These are phyloP conservation scores for Lycophotia porphyrea DNA, from an alignment of 2,888 invertebrate species.

Conservation along the genomic window DNA sequence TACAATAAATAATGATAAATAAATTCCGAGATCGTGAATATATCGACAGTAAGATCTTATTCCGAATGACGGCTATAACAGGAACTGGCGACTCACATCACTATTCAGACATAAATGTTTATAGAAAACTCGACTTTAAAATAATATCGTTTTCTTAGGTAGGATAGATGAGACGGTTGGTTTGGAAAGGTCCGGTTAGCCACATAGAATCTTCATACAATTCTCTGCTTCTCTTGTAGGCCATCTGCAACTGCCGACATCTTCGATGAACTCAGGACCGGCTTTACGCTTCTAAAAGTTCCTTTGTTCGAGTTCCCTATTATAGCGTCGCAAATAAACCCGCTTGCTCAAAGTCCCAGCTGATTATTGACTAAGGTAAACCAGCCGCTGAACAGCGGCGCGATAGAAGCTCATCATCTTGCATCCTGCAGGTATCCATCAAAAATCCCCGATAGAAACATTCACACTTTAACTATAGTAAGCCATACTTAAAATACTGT, in stretches of 20 bases:
- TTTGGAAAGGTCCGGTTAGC: background rate
- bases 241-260: background rate
- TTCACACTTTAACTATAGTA: constrained; percentile 42
- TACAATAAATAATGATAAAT: constrained; percentile 68
- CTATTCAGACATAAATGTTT: background rate
- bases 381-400: constrained; percentile 57
- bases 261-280: background rate
- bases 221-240: constrained; percentile 15
- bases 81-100: background rate
- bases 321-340: constrained; percentile 44
- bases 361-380: constrained; percentile 67
- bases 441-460: constrained; percentile 21
- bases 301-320: background rate
- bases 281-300: constrained; percentile 15
- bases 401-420: constrained; percentile 36
- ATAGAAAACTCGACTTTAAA: background rate
- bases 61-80: constrained; percentile 22
- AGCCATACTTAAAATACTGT: constrained; percentile 58
- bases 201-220: too few relatives aligned
- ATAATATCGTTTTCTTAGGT: background rate
- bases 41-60: constrained; percentile 52
- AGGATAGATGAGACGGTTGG: background rate
- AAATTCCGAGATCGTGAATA: constrained; percentile 67
- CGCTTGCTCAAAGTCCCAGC: constrained; percentile 55
- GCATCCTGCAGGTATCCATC: constrained; percentile 26